phyloP scores from a whole-genome alignment of 2,113 vertebrate species.

The Pogonocichla stellata region DNA sequence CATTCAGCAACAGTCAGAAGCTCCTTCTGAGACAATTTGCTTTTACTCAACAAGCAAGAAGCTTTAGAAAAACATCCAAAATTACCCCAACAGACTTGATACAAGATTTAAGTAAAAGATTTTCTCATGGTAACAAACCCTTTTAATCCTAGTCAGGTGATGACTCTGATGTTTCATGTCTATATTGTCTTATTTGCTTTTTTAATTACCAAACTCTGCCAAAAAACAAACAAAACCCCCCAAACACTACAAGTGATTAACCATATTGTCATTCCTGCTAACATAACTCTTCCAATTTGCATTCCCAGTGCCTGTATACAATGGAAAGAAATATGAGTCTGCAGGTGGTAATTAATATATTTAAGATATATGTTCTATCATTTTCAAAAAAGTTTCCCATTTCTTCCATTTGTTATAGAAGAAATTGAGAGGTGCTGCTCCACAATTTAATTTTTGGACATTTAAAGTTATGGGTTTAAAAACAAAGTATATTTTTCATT shows the following conservation, averaged over 20 bases:
- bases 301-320: not conserved
- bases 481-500: not conserved
- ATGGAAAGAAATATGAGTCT: not conserved
- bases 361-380: not conserved
- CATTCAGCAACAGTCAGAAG: not conserved
- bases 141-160: not conserved
- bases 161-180: not conserved
- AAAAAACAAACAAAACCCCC: not conserved
- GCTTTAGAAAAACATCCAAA: not conserved
- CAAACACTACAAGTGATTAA: not conserved
- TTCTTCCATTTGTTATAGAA: not conserved
- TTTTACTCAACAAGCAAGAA: not conserved
- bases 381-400: not conserved
- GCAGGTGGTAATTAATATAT: not conserved
- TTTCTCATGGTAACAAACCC: not conserved
- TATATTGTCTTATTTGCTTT: not conserved
- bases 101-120: not conserved
- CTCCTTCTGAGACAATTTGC: not conserved
- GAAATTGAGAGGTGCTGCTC: not conserved
- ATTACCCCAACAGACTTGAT: not conserved
- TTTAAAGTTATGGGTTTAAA: not conserved
- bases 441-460: not conserved
- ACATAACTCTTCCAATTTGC: not conserved
- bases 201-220: not conserved
- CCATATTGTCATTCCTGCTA: not conserved